Evolutionary conservation across 1,140 invertebrate genomes (phyloP), one percentile per base, ranked within the genome.

Genomic region (Papilio machaon): DNA sequence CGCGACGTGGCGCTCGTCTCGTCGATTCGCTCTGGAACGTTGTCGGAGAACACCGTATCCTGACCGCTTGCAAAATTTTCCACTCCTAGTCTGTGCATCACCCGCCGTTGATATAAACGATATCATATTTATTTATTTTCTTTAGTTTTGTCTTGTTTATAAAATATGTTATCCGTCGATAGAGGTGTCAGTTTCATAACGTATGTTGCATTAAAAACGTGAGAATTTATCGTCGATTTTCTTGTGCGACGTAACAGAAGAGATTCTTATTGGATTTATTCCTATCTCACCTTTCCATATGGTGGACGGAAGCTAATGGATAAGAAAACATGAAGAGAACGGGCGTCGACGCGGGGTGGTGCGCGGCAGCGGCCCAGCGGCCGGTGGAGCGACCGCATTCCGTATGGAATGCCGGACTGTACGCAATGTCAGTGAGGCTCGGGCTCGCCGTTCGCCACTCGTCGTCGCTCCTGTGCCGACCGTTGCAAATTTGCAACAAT

Each of bases 301-400:
- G 90, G 89, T 91, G 82, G 86, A 88, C 88, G 87, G 89, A 91
- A 91, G 85, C 88, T 87, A 91, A 86, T 90, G 87, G 87, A 88
- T 89, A 91, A 91, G 91, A 93, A 91, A 91, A 92, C 88, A 91
- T 88, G 90, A 88, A 91, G 92, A 90, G 89, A 91, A 89, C 86
- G 90, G 90, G 88, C 85, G 88, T 88, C 82, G 88, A 89, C 88
- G 91, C 90, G 90, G 92, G 91, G 90, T 84, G 90, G 87, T 90
- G 91, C 88, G 90, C 91, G 91, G 91, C 91, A 86, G 86, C 93
- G 92, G 91, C 93, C 92, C 52, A 54, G 52, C 52, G 91, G 92
- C 91, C 90, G 91, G 91, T 91, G 87, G 88, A 86, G 86, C 93
- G 92, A 92, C 93, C 92, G 92, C 93, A 94, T 94, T 94, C 93